A percentile compares a stretch with the other conserved stretches of the same genome.
Evolutionary conservation across 2,113 vertebrate genomes (phyloP).

Genomic region (Indicator indicator): DNA sequence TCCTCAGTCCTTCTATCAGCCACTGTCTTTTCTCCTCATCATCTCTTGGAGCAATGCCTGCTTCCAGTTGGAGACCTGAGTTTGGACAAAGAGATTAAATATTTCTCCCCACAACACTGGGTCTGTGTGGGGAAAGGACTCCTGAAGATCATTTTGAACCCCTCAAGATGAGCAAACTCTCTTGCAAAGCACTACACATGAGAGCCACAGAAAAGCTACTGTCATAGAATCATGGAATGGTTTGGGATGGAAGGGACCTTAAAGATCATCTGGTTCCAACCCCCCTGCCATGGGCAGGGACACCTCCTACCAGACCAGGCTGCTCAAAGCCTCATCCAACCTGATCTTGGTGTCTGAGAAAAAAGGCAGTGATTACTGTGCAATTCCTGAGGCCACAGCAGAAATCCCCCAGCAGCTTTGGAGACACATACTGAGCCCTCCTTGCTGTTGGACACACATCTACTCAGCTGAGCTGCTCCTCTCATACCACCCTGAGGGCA

Average conservation of each 20-base stretch:
- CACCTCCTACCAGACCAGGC: too few species aligned
- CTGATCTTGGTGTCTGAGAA: not conserved
- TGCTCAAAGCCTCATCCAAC: too few species aligned
- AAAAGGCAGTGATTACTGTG: rapidly evolving
- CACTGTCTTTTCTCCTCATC: not conserved
- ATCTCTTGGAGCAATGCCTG: not conserved
- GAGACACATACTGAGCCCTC: not conserved
- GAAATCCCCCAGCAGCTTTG: not conserved
- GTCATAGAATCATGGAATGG: not conserved
- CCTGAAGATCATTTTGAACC: not conserved
- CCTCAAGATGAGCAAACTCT: not conserved
- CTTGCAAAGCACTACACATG: not conserved
- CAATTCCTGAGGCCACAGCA: not conserved
- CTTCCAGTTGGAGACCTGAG: not conserved
- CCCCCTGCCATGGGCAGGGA: too few species aligned
- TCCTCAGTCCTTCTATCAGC: not conserved
- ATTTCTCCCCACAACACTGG: rapidly evolving
- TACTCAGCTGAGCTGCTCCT: not conserved
- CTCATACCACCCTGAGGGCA: not conserved
- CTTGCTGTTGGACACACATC: not conserved
- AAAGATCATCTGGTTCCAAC: not conserved
- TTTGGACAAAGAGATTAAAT: not conserved
- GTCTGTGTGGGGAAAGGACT: rapidly evolving
- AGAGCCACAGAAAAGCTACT: not conserved
- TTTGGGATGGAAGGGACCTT: not conserved